Conservation (phyloP, 2,888 invertebrate species). For the Baccha elongata region DNA sequence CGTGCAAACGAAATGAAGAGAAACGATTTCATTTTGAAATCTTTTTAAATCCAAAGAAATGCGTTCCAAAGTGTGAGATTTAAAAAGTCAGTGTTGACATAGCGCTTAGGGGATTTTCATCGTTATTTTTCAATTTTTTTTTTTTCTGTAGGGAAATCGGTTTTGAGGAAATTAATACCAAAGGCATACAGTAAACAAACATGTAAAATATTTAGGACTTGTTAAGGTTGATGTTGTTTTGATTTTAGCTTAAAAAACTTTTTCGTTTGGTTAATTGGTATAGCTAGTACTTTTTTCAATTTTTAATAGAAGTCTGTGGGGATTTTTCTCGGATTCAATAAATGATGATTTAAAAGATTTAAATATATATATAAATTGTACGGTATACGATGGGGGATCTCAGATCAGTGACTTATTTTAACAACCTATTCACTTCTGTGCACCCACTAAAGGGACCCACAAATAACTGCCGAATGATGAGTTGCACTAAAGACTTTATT, state of each 20-base stretch:
- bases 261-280: conserved; percentile 53
- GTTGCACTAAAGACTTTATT: too few species aligned
- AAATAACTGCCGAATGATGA: too few species aligned
- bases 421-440: too few species aligned
- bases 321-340: too few species aligned
- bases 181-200: conserved; percentile 40
- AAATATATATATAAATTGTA: too few species aligned
- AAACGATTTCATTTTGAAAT: conserved; percentile 67
- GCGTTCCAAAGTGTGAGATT: conserved; percentile 63
- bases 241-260: conserved; percentile 54
- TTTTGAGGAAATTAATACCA: conserved; percentile 65
- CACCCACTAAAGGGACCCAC: too few species aligned
- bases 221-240: conserved; percentile 49
- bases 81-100: conserved; percentile 67
- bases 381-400: too few species aligned
- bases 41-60: conserved; percentile 70
- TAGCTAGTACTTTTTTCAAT: too few species aligned
- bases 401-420: too few species aligned
- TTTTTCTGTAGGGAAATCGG: conserved; percentile 53
- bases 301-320: too few species aligned
- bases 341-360: too few species aligned
- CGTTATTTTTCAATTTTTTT: conserved; percentile 17
- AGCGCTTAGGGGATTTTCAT: conserved; percentile 68
- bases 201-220: conserved; percentile 1
- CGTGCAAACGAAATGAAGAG: conserved; percentile 57